Conservation (phyloP, 2,888 invertebrate species). For the Platycheirus albimanus region DNA sequence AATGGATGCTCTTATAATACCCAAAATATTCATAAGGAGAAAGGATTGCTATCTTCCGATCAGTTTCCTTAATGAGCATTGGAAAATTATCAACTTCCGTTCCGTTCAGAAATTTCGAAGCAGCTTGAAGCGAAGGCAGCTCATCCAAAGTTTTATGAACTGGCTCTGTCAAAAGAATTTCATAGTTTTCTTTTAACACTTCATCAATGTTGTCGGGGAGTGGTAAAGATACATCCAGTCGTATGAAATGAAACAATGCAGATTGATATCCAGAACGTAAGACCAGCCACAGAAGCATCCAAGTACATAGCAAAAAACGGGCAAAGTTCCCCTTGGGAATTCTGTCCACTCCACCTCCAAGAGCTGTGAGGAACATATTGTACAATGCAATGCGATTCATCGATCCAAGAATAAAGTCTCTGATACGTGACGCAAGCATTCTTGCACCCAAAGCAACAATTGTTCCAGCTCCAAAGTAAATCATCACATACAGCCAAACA, state of each 20-base stretch:
- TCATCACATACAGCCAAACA: conserved; percentile 76
- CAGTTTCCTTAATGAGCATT: conserved; percentile 55
- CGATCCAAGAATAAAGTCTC: conserved; percentile 75
- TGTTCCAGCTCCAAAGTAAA: conserved; percentile 72
- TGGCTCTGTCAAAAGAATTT: conserved; percentile 65
- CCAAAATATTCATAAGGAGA: conserved; percentile 79
- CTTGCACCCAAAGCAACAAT: conserved; percentile 50
- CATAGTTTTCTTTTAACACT: conserved; percentile 60
- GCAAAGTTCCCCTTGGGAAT: conserved; percentile 75
- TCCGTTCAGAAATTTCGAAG: conserved; percentile 70
- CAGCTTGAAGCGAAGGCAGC: conserved; percentile 45
- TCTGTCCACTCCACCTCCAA: conserved; percentile 74
- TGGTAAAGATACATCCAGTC: conserved; percentile 72
- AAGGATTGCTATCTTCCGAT: conserved; percentile 75
- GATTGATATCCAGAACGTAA: conserved; percentile 79
- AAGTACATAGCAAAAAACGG: conserved; percentile 76
- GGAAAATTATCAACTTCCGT: conserved; percentile 77
- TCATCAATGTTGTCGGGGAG: conserved; percentile 70
- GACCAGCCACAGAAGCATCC: conserved; percentile 76
- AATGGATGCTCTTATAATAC: conserved; percentile 76
- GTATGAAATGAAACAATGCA: conserved; percentile 77
- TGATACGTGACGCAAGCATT: neutral
- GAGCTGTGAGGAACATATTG: conserved; percentile 73
- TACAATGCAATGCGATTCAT: conserved; percentile 73
- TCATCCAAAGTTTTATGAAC: conserved; percentile 46